phyloP scores from a whole-genome alignment of 2,113 vertebrate species.

The Sarotherodon lohbergeri region DNA sequence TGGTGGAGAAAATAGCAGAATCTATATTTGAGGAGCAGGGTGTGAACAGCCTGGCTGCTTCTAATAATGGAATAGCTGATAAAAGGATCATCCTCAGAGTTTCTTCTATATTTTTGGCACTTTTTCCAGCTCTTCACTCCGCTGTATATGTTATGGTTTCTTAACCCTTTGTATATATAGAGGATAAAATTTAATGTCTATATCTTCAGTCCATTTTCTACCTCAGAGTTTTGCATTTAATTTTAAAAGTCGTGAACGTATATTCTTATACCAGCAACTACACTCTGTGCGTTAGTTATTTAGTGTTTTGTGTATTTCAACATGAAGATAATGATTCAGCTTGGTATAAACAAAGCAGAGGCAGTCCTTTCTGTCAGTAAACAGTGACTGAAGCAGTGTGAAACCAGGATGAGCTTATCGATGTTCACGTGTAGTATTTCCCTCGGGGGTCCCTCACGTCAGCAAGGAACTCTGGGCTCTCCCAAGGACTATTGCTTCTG shows the following conservation, averaged over 20 bases:
- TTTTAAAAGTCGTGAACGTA: not conserved
- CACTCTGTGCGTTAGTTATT: not conserved
- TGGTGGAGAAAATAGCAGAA: not conserved
- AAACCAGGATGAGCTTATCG: not conserved
- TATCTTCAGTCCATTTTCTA: not conserved
- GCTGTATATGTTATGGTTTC: not conserved
- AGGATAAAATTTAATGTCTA: not conserved
- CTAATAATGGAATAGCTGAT: slow-evolving; percentile 43
- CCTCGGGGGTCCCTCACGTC: not conserved
- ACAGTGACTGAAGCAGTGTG: not conserved
- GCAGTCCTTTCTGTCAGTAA: slow-evolving; percentile 1
- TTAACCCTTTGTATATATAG: not conserved
- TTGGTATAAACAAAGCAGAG: not conserved
- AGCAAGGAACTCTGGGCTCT: not conserved
- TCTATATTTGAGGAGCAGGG: not conserved
- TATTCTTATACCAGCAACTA: not conserved
- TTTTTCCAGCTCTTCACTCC: not conserved
- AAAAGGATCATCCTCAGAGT: slow-evolving; percentile 21
- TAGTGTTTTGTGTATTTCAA: not conserved
- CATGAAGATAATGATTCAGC: not conserved
- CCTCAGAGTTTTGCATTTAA: not conserved
- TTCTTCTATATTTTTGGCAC: slow-evolving; percentile 14
- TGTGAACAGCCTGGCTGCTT: slow-evolving; percentile 11
- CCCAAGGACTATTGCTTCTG: not conserved
- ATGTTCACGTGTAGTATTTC: not conserved